Percentiles rank a stretch among this genome's conserved stretches.
These are phyloP conservation scores for Chloroclystis v-ata DNA, from an alignment of 2,888 invertebrate species.

Conservation along the genomic window DNA sequence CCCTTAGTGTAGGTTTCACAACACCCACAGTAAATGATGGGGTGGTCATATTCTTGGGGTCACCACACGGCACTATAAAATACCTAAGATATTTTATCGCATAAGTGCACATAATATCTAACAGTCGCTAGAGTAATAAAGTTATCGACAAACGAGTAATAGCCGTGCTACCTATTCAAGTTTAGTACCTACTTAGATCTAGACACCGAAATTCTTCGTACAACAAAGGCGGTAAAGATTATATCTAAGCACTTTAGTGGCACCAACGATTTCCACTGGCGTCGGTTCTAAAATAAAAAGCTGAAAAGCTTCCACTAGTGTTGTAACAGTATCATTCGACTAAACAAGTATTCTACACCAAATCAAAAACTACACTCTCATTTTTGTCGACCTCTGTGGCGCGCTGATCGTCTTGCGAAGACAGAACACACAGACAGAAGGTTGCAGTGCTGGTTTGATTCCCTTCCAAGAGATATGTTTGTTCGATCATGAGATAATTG, in stretches of 20 bases:
- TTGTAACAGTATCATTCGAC: neutral
- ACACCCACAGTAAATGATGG: no score
- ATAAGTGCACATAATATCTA: neutral
- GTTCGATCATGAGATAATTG: no score
- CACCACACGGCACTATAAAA: no score
- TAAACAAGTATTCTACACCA: no score
- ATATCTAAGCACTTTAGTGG: constrained; percentile 37
- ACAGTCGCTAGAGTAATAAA: neutral
- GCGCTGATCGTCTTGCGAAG: no score
- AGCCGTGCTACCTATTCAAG: constrained; percentile 13
- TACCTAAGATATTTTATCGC: neutral
- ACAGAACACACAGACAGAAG: no score
- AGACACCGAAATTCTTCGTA: constrained; percentile 31
- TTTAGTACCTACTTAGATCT: constrained; percentile 22
- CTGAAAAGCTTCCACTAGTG: constrained; percentile 29
- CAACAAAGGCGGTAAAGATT: constrained; percentile 32
- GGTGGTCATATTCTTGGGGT: no score
- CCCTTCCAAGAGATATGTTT: no score
- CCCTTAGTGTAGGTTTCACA: no score
- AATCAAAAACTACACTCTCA: no score
- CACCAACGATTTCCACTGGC: constrained; percentile 38
- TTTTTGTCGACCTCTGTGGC: no score
- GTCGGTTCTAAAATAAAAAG: constrained; percentile 39
- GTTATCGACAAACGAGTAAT: constrained; percentile 12
- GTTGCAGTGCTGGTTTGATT: no score